phyloP scores from a whole-genome alignment of 2,797 vertebrate genomes.

The Lophura swinhoii region DNA sequence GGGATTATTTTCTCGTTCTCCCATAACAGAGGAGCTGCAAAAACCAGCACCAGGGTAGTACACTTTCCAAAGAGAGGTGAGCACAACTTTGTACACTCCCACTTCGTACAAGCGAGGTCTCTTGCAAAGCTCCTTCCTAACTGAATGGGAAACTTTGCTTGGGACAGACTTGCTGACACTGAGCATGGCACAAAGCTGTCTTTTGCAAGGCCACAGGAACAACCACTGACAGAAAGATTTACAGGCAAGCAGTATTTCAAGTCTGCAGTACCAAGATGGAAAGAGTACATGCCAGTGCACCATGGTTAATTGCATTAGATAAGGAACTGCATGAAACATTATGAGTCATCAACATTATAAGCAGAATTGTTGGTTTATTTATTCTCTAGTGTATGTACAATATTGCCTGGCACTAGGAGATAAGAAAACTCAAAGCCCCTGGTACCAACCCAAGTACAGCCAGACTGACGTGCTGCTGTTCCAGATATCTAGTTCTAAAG shows the following conservation, averaged over 20 bases:
- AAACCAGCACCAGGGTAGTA: fast-evolving
- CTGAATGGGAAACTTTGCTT: background rate
- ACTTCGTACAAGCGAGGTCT: background rate
- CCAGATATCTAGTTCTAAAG: background rate
- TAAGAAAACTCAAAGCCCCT: background rate
- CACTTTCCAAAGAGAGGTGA: background rate
- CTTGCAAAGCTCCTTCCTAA: background rate
- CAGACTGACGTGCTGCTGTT: background rate
- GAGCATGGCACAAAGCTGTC: background rate
- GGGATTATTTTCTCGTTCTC: background rate
- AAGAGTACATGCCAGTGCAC: background rate
- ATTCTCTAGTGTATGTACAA: background rate
- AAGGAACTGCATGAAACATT: background rate
- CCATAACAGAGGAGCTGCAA: background rate
- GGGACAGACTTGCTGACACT: background rate
- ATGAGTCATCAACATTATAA: background rate
- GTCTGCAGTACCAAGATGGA: background rate
- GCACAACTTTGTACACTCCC: background rate
- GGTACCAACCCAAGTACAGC: background rate
- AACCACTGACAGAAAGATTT: background rate
- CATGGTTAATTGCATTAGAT: background rate
- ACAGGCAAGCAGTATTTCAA: background rate
- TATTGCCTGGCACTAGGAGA: background rate
- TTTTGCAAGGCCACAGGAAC: background rate
- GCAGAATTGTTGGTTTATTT: background rate